A percentile compares a stretch with the other conserved stretches of the same genome.
Conservation (phyloP, 2,113 vertebrate genomes). For the Oreochromis niloticus region DNA sequence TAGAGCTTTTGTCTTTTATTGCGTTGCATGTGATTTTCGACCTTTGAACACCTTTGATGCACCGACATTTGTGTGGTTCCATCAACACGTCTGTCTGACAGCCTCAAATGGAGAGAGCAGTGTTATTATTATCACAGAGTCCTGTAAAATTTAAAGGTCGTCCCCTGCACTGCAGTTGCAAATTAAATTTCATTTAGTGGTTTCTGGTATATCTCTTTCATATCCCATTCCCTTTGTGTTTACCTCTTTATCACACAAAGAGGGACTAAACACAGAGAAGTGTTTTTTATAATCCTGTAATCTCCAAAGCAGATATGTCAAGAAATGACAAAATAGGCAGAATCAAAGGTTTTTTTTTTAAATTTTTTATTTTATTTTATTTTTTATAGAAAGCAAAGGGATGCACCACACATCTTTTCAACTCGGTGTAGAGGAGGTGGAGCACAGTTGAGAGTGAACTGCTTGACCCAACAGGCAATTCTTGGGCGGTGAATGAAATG, state of each 20-base stretch:
- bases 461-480: neutral
- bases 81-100: neutral
- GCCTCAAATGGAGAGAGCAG: neutral
- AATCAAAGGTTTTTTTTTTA: neutral
- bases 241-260: neutral
- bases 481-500: constrained; percentile 4
- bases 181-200: neutral
- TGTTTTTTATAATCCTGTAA: neutral
- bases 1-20: neutral
- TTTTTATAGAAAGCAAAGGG: neutral
- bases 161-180: neutral
- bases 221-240: neutral
- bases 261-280: neutral
- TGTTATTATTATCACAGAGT: neutral
- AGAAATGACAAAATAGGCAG: neutral
- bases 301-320: neutral
- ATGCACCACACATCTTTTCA: neutral
- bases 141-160: neutral
- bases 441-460: neutral
- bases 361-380: neutral
- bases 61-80: neutral
- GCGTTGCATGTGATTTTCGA: fast-evolving
- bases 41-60: neutral
- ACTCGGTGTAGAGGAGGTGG: neutral
- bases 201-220: neutral